A percentile compares a stretch with the other conserved stretches of the same genome.
Evolutionary conservation across 2,113 vertebrate species (phyloP).

Genomic region (Delphinus delphis): DNA sequence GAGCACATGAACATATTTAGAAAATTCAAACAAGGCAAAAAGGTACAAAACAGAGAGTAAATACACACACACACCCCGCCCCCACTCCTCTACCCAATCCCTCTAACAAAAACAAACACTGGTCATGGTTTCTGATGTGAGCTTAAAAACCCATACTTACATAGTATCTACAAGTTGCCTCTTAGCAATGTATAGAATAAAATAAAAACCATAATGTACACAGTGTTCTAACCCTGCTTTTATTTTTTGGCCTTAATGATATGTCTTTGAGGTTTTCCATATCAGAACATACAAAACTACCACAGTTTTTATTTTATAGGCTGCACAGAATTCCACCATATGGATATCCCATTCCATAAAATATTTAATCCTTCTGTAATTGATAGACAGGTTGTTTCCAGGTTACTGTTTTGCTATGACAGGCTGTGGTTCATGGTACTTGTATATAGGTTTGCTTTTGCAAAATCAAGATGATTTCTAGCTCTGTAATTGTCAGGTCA

Average conservation of each 20-base stretch:
- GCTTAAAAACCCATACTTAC: background rate
- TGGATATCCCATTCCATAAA: background rate
- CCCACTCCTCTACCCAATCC: background rate
- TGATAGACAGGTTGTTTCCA: background rate
- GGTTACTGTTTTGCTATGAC: background rate
- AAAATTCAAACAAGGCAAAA: constrained; percentile 55
- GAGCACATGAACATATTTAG: constrained; percentile 43
- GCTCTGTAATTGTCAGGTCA: background rate
- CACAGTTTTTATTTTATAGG: background rate
- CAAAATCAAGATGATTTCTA: background rate
- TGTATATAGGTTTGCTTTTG: background rate
- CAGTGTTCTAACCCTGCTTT: background rate
- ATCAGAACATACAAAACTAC: background rate
- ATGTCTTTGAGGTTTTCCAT: background rate
- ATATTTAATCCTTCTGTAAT: background rate
- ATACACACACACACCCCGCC: background rate
- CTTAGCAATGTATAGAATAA: background rate
- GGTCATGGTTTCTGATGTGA: background rate
- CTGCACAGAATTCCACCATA: background rate
- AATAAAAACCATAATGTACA: background rate
- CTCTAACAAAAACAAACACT: background rate
- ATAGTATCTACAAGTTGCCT: background rate
- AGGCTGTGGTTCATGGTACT: background rate
- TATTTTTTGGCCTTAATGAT: background rate
- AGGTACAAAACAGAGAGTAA: constrained; percentile 27